phyloP scores from a whole-genome alignment of 2,797 vertebrate genomes.

The Chelonia mydas region DNA sequence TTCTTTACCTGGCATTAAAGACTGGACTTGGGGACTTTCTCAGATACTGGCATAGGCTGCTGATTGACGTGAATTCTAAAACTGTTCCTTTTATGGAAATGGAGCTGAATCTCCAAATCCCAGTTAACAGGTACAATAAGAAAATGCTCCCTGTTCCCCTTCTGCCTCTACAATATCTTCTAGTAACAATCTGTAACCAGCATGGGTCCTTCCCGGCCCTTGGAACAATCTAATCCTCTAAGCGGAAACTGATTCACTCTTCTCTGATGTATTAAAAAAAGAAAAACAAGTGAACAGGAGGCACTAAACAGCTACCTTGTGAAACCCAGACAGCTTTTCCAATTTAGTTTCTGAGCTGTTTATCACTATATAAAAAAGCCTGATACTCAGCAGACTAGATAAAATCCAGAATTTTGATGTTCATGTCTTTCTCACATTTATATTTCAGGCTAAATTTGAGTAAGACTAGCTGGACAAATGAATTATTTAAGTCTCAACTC shows the following conservation, averaged over 20 bases:
- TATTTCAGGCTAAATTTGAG: slow-evolving; percentile 34
- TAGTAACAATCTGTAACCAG: slow-evolving; percentile 39
- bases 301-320: slow-evolving; percentile 71
- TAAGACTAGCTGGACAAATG: slow-evolving; percentile 2
- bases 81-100: neutral
- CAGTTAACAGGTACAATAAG: neutral
- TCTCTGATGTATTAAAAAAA: slow-evolving; percentile 65
- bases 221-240: slow-evolving; percentile 54
- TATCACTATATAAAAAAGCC: slow-evolving; percentile 61
- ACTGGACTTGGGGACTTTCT: fast-evolving
- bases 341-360: slow-evolving; percentile 61
- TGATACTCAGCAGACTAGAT: slow-evolving; percentile 35
- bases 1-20: neutral
- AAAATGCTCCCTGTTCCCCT: neutral
- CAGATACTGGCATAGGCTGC: neutral
- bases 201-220: slow-evolving; percentile 31
- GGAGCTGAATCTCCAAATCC: neutral
- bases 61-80: neutral
- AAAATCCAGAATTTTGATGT: neutral
- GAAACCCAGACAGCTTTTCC: slow-evolving; percentile 61
- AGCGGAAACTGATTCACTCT: slow-evolving; percentile 63
- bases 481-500: slow-evolving; percentile 45
- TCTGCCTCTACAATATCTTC: neutral
- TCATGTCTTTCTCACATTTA: slow-evolving; percentile 25
- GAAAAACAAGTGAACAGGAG: slow-evolving; percentile 69